Conservation (phyloP, 2,113 vertebrate genomes). For the Paramisgurnus dabryanus region DNA sequence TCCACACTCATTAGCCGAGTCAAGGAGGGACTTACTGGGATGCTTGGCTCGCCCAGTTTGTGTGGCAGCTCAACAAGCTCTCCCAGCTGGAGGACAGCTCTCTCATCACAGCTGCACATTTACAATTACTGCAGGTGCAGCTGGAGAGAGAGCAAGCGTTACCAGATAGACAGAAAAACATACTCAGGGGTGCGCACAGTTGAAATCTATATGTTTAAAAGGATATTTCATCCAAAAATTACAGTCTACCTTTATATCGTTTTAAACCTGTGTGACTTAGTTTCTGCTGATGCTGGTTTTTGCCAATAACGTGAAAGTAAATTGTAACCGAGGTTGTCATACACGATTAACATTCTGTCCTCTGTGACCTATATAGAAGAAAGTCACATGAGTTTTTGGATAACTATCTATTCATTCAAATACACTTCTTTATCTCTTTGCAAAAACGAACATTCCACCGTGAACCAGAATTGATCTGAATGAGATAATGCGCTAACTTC, state of each 20-base stretch:
- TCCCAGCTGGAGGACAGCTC: conserved; percentile 59
- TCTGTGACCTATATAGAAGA: too few species aligned
- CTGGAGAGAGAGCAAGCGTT: conserved; percentile 40
- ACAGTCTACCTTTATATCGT: too few species aligned
- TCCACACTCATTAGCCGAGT: conserved; percentile 61
- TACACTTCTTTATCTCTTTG: conserved; percentile 18
- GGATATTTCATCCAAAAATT: too few species aligned
- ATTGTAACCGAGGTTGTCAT: too few species aligned
- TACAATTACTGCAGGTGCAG: conserved; percentile 61
- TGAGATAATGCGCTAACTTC: conserved; percentile 41
- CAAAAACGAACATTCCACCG: conserved; percentile 37
- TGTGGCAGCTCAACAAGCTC: conserved; percentile 58
- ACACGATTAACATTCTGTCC: too few species aligned
- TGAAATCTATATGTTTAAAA: neutral
- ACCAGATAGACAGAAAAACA: conserved; percentile 30
- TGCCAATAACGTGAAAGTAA: too few species aligned
- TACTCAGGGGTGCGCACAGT: conserved; percentile 11
- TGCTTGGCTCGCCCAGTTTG: conserved; percentile 53
- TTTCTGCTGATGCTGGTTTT: too few species aligned
- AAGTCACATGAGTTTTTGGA: too few species aligned
- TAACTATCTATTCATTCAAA: neutral
- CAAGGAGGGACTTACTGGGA: conserved; percentile 60
- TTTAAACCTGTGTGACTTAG: too few species aligned
- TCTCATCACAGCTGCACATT: conserved; percentile 59
- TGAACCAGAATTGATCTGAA: conserved; percentile 41